These are phyloP conservation scores for Galerucella calmariensis DNA, from an alignment of 2,888 invertebrate species.

Conservation along the genomic window DNA sequence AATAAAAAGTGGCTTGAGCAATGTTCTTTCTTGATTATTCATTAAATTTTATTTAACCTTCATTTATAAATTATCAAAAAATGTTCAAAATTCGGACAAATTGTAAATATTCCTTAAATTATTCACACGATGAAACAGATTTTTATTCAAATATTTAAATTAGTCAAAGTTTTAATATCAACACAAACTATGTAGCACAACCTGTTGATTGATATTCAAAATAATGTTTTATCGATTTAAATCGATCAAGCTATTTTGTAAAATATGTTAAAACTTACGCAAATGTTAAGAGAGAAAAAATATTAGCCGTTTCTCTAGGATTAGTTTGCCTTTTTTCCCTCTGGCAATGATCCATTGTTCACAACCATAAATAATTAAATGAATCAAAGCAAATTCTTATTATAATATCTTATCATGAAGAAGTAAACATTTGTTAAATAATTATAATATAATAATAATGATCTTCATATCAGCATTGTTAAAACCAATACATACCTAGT, in stretches of 20 bases:
- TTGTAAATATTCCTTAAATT: too few relatives aligned
- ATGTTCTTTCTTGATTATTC: too few relatives aligned
- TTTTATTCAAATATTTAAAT: too few relatives aligned
- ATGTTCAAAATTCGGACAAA: too few relatives aligned
- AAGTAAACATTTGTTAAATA: background rate
- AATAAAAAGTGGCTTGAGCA: too few relatives aligned
- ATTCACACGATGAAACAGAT: too few relatives aligned
- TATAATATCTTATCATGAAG: slow-evolving; percentile 13
- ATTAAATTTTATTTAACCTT: too few relatives aligned
- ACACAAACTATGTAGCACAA: too few relatives aligned
- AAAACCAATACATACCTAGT: background rate
- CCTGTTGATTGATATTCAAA: background rate
- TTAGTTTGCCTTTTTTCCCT: slow-evolving; percentile 48
- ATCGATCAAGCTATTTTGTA: background rate
- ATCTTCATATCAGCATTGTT: background rate
- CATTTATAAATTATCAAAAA: too few relatives aligned
- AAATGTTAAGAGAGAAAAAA: slow-evolving; percentile 50
- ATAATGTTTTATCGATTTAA: background rate
- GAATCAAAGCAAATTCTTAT: background rate
- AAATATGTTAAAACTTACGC: slow-evolving; percentile 45
- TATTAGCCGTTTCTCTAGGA: slow-evolving; percentile 51
- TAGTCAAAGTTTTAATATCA: too few relatives aligned
- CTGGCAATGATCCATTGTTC: slow-evolving; percentile 49
- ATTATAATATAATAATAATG: background rate
- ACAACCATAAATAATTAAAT: slow-evolving; percentile 4